Evolutionary conservation across 2,113 vertebrate species (phyloP), one percentile per base, ranked within the genome.

Genomic region (Podarcis raffonei): DNA sequence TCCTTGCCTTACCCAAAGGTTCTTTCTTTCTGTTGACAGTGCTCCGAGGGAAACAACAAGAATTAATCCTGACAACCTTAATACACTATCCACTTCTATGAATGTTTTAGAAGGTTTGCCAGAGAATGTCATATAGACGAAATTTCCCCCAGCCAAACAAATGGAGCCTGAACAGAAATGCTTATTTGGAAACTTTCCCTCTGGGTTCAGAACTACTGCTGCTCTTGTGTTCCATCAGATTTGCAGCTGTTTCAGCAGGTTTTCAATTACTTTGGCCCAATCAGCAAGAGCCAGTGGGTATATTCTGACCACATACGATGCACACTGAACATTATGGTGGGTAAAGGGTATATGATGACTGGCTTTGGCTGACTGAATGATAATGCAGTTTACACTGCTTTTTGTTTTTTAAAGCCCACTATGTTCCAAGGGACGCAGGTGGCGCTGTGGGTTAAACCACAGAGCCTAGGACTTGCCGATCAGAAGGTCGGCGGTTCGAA

Each of bases 201-300:
- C 62, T 39, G n/a, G 79, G 71, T 18, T 76, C 39, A 82, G 59
- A 89, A 77, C 77, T 77, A 89, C 72, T 83, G 48, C 13, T 78
- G 72, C 72, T 83, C 59, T 76, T 83, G 30, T 68, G 30, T 89
- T 68, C 71, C 42, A 83, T 77, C 48, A 78, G 23, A 78, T 59
- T n/a, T 69, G 48, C 35, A 69, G 80, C 79, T 89, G 35, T 80
- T 88, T 76, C 65, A 91, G 62, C 15, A 53, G 90, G 32, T 20
- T 65, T 89, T n/a, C 0, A 1, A 32, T 84, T 2, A 68, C 83
- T 87, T 90, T 92, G 78, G 87, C 84, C 12, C 42, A 87, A 83
- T 76, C 27, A 87, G 15, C 27, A 85, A 83, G 83, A 89, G 25
- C 2, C 53, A 81, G 13, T 2, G 53, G 22, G 0, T 0, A 37